A percentile compares a stretch with the other conserved stretches of the same genome.
Evolutionary conservation across 2,888 invertebrate species (phyloP).

Genomic region (Pollenia griseotomentosa): DNA sequence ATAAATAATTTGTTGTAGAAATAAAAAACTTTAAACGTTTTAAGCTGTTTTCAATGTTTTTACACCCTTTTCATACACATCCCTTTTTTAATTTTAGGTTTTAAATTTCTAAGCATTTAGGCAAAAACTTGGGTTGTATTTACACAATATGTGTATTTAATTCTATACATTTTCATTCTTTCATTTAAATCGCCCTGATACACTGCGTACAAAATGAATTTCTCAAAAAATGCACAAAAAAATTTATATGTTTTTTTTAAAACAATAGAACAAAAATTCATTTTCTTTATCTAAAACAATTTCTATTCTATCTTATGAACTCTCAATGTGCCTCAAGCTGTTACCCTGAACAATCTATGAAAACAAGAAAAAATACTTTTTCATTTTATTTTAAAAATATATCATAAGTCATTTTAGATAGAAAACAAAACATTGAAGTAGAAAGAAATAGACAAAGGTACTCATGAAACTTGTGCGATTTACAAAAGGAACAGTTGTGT

Average conservation of each 20-base stretch:
- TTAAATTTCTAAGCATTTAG: too few species aligned
- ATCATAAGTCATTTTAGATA: neutral
- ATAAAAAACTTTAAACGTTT: too few species aligned
- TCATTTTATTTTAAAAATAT: neutral
- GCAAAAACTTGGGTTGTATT: too few species aligned
- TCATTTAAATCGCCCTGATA: too few species aligned
- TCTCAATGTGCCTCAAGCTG: conserved; percentile 31
- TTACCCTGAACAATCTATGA: conserved; percentile 13
- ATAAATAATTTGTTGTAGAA: too few species aligned
- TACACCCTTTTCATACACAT: too few species aligned
- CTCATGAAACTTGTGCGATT: neutral
- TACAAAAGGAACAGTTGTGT: conserved; percentile 15
- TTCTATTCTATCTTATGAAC: neutral
- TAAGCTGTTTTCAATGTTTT: too few species aligned
- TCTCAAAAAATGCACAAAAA: too few species aligned
- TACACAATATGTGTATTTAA: too few species aligned
- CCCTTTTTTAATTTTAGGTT: too few species aligned
- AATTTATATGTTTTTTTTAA: neutral
- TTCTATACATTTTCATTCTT: too few species aligned
- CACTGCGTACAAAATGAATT: too few species aligned
- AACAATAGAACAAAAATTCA: neutral
- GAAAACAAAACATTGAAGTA: conserved; percentile 15
- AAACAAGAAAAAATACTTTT: neutral
- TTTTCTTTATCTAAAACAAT: neutral
- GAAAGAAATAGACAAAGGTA: neutral